phyloP scores from a whole-genome alignment of 2,113 vertebrate species.

The Ranitomeya variabilis region DNA sequence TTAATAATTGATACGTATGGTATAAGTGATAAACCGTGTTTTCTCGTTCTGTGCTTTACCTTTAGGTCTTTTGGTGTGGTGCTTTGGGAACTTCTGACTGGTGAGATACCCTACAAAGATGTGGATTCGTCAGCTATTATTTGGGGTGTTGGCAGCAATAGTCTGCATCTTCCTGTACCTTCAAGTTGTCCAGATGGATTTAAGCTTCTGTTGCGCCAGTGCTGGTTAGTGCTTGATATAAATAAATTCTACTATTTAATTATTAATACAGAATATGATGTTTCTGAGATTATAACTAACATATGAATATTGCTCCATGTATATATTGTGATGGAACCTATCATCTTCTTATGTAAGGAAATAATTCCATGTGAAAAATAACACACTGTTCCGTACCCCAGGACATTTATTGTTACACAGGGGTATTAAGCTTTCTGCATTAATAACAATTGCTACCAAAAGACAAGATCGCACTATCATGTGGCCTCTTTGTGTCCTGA shows the following conservation, averaged over 20 bases:
- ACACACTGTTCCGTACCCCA: neutral
- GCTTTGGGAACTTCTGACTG: slow-evolving; percentile 96
- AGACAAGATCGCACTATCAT: no score
- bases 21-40: neutral
- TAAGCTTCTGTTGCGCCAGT: slow-evolving; percentile 93
- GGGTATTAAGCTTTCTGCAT: slow-evolving; percentile 1
- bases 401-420: neutral
- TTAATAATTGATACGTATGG: neutral
- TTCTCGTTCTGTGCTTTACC: neutral
- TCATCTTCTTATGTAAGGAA: neutral
- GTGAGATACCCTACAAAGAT: slow-evolving; percentile 96
- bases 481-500: no score
- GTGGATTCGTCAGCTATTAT: slow-evolving; percentile 97
- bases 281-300: neutral
- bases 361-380: neutral
- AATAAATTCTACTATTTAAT: no score
- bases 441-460: slow-evolving; percentile 9
- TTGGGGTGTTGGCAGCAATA: slow-evolving; percentile 98
- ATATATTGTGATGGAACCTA: neutral
- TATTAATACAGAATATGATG: neutral
- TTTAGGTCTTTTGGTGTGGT: slow-evolving; percentile 95
- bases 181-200: slow-evolving; percentile 96
- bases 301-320: neutral
- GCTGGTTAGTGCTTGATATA: slow-evolving; percentile 82
- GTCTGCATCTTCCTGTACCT: slow-evolving; percentile 93